phyloP scores from a whole-genome alignment of 2,797 vertebrate genomes.

The Salarias fasciatus region DNA sequence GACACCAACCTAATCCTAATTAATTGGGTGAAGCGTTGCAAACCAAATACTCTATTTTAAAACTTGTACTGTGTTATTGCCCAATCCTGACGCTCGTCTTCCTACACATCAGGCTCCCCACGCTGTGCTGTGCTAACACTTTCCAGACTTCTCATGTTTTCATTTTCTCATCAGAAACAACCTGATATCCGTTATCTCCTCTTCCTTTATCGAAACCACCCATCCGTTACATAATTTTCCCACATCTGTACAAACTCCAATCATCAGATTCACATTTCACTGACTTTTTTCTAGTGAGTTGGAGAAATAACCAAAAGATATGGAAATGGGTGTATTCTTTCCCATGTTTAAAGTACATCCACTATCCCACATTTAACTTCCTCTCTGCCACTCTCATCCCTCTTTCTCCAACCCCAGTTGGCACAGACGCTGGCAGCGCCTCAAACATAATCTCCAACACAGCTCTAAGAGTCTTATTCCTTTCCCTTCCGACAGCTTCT shows the following conservation, averaged over 20 bases:
- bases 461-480: constrained; percentile 7
- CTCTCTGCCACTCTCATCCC: constrained; percentile 5
- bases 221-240: not conserved
- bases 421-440: constrained; percentile 56
- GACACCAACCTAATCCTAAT: not conserved
- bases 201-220: constrained; percentile 7
- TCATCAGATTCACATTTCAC: constrained; percentile 14
- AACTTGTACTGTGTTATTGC: not conserved
- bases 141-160: constrained; percentile 15
- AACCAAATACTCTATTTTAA: not conserved
- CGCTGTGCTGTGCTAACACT: not conserved
- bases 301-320: constrained; percentile 35
- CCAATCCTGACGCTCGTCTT: not conserved
- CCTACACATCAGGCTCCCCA: not conserved
- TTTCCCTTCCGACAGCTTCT: not conserved
- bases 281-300: constrained; percentile 27
- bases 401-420: constrained; percentile 45
- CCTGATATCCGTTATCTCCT: constrained; percentile 24
- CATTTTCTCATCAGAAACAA: constrained; percentile 13
- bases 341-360: not conserved
- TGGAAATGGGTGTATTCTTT: constrained; percentile 17
- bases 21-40: not conserved
- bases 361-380: not conserved
- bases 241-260: not conserved
- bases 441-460: constrained; percentile 44